phyloP scores from a whole-genome alignment of 2,888 invertebrate species.

The Sarcophaga caerulescens region DNA sequence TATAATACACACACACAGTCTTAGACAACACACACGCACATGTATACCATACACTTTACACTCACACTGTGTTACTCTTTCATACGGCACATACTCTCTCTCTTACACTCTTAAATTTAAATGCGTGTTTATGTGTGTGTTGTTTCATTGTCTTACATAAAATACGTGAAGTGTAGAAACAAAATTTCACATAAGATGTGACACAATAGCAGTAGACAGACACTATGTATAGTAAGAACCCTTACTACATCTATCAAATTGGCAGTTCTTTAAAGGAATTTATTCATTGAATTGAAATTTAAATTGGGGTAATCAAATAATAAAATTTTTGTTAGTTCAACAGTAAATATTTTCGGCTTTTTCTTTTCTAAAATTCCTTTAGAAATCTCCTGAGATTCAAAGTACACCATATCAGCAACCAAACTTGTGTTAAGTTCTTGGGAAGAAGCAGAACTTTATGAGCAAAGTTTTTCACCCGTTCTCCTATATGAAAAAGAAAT shows the following conservation, averaged over 20 bases:
- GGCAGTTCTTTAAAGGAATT: too few species aligned
- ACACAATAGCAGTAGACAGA: not conserved
- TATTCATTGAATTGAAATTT: too few species aligned
- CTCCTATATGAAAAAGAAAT: too few species aligned
- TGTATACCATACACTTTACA: not conserved
- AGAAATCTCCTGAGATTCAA: too few species aligned
- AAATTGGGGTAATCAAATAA: too few species aligned
- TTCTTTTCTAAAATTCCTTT: too few species aligned
- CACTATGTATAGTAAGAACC: not conserved
- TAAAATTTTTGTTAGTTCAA: too few species aligned
- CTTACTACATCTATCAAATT: not conserved
- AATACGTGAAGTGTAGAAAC: not conserved
- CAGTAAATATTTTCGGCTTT: too few species aligned
- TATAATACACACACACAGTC: conserved; percentile 46
- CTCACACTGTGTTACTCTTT: not conserved
- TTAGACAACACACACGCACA: conserved; percentile 26
- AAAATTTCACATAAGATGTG: not conserved
- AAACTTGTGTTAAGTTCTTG: too few species aligned
- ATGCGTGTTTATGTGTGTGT: not conserved
- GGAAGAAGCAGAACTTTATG: too few species aligned
- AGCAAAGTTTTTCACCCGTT: too few species aligned
- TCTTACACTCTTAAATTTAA: not conserved
- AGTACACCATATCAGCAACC: too few species aligned
- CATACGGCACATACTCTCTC: not conserved
- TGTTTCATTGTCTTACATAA: not conserved